Evolutionary conservation across 2,888 invertebrate species (phyloP).

Genomic region (Pterobdella sp.): DNA sequence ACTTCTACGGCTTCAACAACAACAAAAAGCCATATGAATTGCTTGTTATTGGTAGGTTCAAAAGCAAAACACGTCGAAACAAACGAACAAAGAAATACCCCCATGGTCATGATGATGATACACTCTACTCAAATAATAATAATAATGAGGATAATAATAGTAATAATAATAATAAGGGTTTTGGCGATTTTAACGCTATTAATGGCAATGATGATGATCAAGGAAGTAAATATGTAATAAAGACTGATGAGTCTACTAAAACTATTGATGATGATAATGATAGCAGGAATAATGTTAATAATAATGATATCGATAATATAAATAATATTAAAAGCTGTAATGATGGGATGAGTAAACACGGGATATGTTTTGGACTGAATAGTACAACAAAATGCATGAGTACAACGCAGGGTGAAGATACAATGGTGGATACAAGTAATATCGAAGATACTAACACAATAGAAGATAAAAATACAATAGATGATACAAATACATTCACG

Average conservation of each 20-base stretch:
- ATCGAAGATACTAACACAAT: no score
- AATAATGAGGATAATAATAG: not conserved
- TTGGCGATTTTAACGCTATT: not conserved
- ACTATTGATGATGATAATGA: not conserved
- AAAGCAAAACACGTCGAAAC: not conserved
- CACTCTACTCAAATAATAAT: not conserved
- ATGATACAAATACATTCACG: no score
- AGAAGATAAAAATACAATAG: not conserved
- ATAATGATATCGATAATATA: no score
- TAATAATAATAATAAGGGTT: not conserved
- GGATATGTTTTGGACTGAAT: no score
- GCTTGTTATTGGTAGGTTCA: slow-evolving; percentile 59
- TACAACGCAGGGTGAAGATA: no score
- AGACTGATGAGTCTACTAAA: not conserved
- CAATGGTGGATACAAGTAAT: no score
- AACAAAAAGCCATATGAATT: slow-evolving; percentile 83
- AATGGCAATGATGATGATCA: not conserved
- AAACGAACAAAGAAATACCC: not conserved
- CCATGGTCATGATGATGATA: not conserved
- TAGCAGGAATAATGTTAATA: no score
- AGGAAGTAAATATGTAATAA: not conserved
- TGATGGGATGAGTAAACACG: no score
- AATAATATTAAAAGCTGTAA: no score
- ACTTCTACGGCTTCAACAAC: slow-evolving; percentile 60
- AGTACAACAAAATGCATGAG: no score